Evolutionary conservation across 2,113 vertebrate species (phyloP).

Genomic region (Rhinogobius similis): DNA sequence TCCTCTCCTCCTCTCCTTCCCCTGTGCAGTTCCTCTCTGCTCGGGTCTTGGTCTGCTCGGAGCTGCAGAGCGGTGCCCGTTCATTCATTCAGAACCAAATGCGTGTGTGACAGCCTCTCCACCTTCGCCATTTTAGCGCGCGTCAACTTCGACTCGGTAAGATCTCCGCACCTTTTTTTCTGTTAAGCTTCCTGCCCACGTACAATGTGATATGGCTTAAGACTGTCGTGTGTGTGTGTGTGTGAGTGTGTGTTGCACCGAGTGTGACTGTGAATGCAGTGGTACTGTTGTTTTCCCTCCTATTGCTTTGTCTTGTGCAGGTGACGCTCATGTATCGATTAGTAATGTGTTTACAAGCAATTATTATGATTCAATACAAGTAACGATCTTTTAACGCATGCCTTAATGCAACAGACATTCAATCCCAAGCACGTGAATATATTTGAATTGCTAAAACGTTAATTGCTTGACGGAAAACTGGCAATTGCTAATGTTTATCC

Average conservation of each 20-base stretch:
- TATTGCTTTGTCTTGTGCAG: slow-evolving; percentile 6
- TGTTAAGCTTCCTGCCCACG: too few species aligned
- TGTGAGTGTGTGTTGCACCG: neutral
- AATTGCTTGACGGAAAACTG: neutral
- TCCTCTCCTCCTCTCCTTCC: slow-evolving; percentile 52
- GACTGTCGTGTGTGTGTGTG: neutral
- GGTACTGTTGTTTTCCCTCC: neutral
- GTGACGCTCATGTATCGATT: slow-evolving; percentile 4
- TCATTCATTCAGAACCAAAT: slow-evolving; percentile 93
- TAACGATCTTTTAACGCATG: neutral
- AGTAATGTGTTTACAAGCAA: slow-evolving; percentile 41
- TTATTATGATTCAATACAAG: neutral
- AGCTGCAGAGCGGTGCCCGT: slow-evolving; percentile 94
- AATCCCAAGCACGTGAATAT: neutral
- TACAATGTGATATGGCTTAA: neutral
- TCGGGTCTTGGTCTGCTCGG: slow-evolving; percentile 94
- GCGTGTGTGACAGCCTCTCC: slow-evolving; percentile 95
- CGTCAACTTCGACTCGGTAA: slow-evolving; percentile 93
- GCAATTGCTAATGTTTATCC: neutral
- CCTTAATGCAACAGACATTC: neutral
- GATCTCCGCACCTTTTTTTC: slow-evolving; percentile 59
- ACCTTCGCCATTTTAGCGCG: slow-evolving; percentile 98
- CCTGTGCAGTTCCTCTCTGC: slow-evolving; percentile 85
- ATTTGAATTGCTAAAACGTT: neutral
- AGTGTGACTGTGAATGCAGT: slow-evolving; percentile 33